Evolutionary conservation across 2,888 invertebrate species (phyloP), one percentile per base, ranked within the genome.

Genomic region (Strigamia crassipes): DNA sequence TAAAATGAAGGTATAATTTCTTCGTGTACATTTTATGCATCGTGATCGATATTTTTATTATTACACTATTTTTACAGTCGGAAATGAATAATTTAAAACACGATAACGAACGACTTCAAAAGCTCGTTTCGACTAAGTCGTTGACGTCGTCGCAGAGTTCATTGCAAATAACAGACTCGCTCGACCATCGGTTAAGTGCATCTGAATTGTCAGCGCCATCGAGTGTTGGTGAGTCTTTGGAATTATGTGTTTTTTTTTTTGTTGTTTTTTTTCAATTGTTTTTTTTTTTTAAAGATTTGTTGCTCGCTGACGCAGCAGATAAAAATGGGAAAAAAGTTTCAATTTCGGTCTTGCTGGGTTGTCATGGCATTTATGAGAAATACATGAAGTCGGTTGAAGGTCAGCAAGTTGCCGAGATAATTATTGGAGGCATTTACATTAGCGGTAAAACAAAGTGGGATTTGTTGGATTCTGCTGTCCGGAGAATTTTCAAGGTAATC

Each of bases 11-110:
- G 95, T 95, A 89, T 88, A 91, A 88, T 15, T 77, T 12, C 41
- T 73, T 73, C 31, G 0, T 27, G 12, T 27, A 15, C 9, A 27
- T 31, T 18, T 31, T 73, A 27, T 15, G 13, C 1, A 56, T 21
- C 0, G n/a, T 18, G 4, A 56, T 38, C 38, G 38, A 38, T 9
- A 56, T 21, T 18, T 56, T 56, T 56, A 56, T 56, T 6, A 18
- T 56, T 18, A 18, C 31, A 27, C 27, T 2, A 27, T 3, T 77
- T 9, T 77, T 34, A 12, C 13, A 80, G 80, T 80, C 93, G 88
- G 98, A 99, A 89, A 98, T 99, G 96, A 90, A 96, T 87, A 96
- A 94, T 86, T 90, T 99, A 85, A 97, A 97, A 88, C 96, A 97
- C 86, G 98, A 99, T 89, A 98, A 99, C 88, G 96, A 97, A 87